Percentiles rank a stretch among this genome's conserved stretches.
These are phyloP conservation scores for Ramazzottius varieornatus DNA, from an alignment of 2,888 invertebrate genomes.

Conservation along the genomic window DNA sequence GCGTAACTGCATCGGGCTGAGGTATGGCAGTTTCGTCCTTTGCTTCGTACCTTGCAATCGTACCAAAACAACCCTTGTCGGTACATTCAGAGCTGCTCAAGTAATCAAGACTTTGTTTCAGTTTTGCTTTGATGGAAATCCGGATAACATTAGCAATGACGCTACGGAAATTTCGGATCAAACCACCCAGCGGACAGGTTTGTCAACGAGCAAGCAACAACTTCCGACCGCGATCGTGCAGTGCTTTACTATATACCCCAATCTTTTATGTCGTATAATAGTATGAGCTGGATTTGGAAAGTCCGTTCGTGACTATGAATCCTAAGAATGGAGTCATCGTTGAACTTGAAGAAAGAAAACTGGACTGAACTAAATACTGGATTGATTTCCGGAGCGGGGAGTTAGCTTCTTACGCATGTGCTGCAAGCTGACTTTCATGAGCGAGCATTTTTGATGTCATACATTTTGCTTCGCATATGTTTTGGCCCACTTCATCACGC, in stretches of 20 bases:
- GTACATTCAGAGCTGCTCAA: background rate
- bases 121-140: constrained; percentile 13
- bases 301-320: constrained; percentile 1
- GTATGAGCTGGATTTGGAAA: background rate
- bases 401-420: too few species aligned
- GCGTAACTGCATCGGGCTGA: constrained; percentile 13
- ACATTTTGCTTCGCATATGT: too few species aligned
- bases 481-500: too few species aligned
- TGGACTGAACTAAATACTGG: too few species aligned
- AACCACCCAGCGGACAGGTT: background rate
- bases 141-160: constrained; percentile 13
- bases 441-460: too few species aligned
- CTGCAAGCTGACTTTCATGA: too few species aligned
- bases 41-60: too few species aligned
- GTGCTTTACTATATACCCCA: too few species aligned
- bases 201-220: too few species aligned
- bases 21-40: constrained; percentile 5
- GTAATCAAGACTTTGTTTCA: background rate
- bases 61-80: too few species aligned
- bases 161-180: constrained; percentile 10
- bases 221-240: too few species aligned
- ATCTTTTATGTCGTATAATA: background rate
- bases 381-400: too few species aligned
- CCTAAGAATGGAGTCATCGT: background rate
- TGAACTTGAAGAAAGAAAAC: background rate